Evolutionary conservation across 2,113 vertebrate genomes (phyloP), one percentile per base, ranked within the genome.

Genomic region (Paramisgurnus dabryanus): DNA sequence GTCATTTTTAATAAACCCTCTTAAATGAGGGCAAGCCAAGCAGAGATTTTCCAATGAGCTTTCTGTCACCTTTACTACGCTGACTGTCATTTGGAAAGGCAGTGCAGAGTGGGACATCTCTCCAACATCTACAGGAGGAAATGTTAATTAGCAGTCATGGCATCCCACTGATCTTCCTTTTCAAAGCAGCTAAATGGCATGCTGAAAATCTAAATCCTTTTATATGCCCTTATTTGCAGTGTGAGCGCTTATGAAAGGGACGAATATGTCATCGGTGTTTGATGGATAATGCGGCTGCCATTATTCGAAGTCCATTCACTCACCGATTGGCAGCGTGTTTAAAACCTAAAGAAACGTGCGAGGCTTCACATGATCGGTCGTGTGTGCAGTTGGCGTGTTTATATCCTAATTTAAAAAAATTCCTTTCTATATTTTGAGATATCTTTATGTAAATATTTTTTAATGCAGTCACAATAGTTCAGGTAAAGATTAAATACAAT

Each of bases 41-140:
- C 53, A 84, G 87, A 86, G 88, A 90, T 90, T 89, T 86, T 72
- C 72, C 80, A 88, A 90, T 90, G 88, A 91, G 87, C 90, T 90
- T 89, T 86, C 86, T 89, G 91, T 92, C 91, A 93, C 92, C 92
- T 93, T 93, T 89, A 85, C 86, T 86, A 86, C 88, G 88, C 87
- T 74, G 86, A 86, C 90, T 90, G 91, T 91, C 92, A 90, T 91
- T 89, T 88, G 88, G 87, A 85, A 88, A 90, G 86, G 86, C 78
- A 82, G 34, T 64, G 53, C 13, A 12, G 74, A 81, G 55, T 55
- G 49, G 67, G 80, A 86, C 86, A 90, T 90, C 85, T 87, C 83
- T 87, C 88, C 85, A 86, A 85, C 89, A 90, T 90, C 88, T 83
- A 84, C 87, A 84, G 88, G 85, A 87, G 58, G 85, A 87, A 92